Evolutionary conservation across 1,140 invertebrate species (phyloP).

Genomic region (Hydropsyche tenuis): DNA sequence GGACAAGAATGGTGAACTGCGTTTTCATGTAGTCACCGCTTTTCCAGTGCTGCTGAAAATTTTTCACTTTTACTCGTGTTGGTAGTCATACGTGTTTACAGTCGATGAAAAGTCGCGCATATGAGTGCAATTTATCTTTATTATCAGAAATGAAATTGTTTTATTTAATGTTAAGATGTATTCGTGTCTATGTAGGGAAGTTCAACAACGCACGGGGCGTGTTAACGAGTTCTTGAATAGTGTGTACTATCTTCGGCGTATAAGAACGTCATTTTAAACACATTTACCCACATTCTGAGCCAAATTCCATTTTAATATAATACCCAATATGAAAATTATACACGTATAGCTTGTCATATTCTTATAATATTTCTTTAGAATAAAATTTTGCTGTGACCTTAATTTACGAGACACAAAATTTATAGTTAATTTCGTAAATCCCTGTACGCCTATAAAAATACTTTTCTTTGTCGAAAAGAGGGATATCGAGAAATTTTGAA

Average conservation of each 20-base stretch:
- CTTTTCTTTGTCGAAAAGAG: not conserved
- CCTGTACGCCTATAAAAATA: not conserved
- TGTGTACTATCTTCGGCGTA: not conserved
- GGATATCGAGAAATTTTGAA: conserved; percentile 1
- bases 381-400: too few relatives aligned
- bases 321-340: not conserved
- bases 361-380: not conserved
- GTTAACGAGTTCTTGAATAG: conserved; percentile 14
- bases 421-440: not conserved
- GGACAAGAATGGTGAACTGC: too few relatives aligned
- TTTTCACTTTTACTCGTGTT: too few relatives aligned
- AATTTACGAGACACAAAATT: conserved; percentile 1
- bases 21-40: too few relatives aligned
- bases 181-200: not conserved
- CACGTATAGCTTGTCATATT: not conserved
- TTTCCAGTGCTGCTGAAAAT: too few relatives aligned
- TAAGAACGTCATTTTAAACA: conserved; percentile 11
- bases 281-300: not conserved
- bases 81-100: too few relatives aligned
- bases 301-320: not conserved
- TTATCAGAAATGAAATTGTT: too few relatives aligned
- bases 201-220: not conserved
- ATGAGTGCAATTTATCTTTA: too few relatives aligned
- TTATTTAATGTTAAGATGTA: not conserved
- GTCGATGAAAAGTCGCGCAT: too few relatives aligned